phyloP scores from a whole-genome alignment of 2,113 vertebrate species.

The Falcunculus frontatus region DNA sequence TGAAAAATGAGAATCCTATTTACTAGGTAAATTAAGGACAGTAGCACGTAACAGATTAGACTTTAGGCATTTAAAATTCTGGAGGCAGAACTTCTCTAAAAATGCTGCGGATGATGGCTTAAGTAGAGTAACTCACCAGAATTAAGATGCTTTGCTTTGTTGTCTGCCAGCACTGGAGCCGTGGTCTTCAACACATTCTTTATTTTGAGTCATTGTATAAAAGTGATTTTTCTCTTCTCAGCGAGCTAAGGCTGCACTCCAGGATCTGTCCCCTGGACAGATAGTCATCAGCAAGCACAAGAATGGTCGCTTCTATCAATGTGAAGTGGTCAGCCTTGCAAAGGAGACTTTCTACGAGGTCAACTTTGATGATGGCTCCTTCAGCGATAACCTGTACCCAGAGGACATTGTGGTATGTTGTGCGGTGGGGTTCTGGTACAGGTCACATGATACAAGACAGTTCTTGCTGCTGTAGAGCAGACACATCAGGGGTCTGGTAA shows the following conservation, averaged over 20 bases:
- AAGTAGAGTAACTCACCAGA: not conserved
- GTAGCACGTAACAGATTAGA: not conserved
- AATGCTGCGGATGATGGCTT: not conserved
- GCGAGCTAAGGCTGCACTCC: constrained; percentile 88
- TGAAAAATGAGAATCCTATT: not conserved
- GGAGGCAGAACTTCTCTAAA: not conserved
- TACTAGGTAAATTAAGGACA: not conserved
- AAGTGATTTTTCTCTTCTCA: constrained; percentile 36
- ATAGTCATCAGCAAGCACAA: constrained; percentile 97
- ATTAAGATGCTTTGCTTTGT: not conserved
- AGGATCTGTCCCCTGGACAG: constrained; percentile 90
- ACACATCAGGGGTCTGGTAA: not conserved
- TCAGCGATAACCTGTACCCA: constrained; percentile 96
- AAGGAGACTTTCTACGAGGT: constrained; percentile 97
- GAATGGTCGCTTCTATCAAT: constrained; percentile 96
- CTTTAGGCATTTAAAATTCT: not conserved
- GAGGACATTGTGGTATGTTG: constrained; percentile 93
- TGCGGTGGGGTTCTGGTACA: not conserved
- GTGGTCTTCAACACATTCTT: not conserved
- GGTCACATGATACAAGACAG: not conserved
- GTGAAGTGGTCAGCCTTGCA: constrained; percentile 90
- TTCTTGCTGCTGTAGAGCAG: not conserved
- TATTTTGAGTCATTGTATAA: not conserved
- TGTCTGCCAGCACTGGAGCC: not conserved
- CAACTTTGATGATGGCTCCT: constrained; percentile 97